A percentile compares a stretch with the other conserved stretches of the same genome.
phyloP scores from a whole-genome alignment of 1,140 invertebrate genomes.

The Drosophila aff. region DNA sequence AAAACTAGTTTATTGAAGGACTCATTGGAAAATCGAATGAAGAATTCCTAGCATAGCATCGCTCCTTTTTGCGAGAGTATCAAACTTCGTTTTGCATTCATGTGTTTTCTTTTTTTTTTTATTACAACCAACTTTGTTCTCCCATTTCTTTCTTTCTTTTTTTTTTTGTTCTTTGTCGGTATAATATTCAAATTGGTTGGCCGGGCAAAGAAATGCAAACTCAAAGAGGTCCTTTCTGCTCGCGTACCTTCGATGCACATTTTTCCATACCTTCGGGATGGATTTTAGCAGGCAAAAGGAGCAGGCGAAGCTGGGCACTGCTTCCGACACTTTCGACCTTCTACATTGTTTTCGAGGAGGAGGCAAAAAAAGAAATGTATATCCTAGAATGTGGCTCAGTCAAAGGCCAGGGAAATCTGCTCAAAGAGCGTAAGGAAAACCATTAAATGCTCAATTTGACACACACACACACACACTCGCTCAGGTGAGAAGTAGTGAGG shows the following conservation, averaged over 20 bases:
- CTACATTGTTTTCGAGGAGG: conserved; percentile 25
- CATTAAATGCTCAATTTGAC: conserved; percentile 69
- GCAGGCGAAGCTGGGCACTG: conserved; percentile 6
- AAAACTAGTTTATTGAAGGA: background rate
- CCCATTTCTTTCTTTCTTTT: background rate
- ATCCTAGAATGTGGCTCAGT: conserved; percentile 19
- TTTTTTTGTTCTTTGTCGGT: conserved; percentile 35
- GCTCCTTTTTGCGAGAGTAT: conserved; percentile 15
- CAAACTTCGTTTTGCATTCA: background rate
- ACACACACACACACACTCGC: conserved; percentile 13
- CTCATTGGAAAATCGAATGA: background rate
- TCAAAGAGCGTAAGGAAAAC: conserved; percentile 61
- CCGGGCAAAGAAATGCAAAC: conserved; percentile 77
- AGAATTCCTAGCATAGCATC: background rate
- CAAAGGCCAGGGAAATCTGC: conserved; percentile 36
- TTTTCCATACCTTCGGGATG: conserved; percentile 33
- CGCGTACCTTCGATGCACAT: conserved; percentile 35
- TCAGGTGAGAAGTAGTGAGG: background rate
- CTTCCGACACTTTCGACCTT: conserved; percentile 44
- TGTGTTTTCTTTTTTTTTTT: background rate
- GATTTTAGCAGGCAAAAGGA: background rate
- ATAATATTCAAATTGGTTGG: conserved; percentile 78
- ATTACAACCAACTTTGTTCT: conserved; percentile 2
- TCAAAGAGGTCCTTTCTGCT: conserved; percentile 62
- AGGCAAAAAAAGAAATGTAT: conserved; percentile 6